Base-by-base conservation (phyloP, 2,113 vertebrate genomes). In the Ceratotherium simum region DNA sequence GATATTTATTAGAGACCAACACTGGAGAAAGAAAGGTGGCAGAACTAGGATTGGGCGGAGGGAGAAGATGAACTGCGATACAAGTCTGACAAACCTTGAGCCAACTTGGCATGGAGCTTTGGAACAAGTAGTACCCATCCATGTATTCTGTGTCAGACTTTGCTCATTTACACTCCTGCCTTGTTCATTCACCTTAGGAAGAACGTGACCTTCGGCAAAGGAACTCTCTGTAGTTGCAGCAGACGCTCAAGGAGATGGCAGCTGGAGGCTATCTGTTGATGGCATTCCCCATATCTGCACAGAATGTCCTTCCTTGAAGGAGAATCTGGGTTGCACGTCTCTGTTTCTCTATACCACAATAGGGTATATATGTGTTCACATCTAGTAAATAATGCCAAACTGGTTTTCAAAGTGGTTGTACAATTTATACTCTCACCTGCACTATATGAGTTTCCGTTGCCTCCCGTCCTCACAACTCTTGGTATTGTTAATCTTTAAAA, bases 101-200 rank as follows among this genome's bases (percentile, higher is more conserved):
- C 10, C 42, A 87, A 90, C 31, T 46, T 83, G 62, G 72, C 4
- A 18, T 42, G 72, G 29, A 89, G 27, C 48, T 42, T 64, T 69
- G 86, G 46, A 93, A 93, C 65, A 86, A 86, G 25, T 36, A 82
- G 75, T 62, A 39, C 21, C 76, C 29, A 56, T 33, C 33, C 9
- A 31, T 72, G 27, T 48, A 31, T 73, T 90, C 51, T 83, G 33
- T 5, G 10, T 79, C 56, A 70, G 60, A 39, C 14, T 39, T 31
- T 42, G 16, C 39, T 92, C 25, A 54, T 64, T 65, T 73, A 36
- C 31, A 78, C 39, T 5, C 14, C 46, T 79, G 70, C 67, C 39
- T 92, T 82, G 65, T 17, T 96, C 80, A 31, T 46, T 95, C 64
- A 92, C 29, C n/a, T 69, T 92, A 56, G 90, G 69, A 96, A 72